Conservation (phyloP, 2,797 vertebrate genomes). For the Valencia hispanica region DNA sequence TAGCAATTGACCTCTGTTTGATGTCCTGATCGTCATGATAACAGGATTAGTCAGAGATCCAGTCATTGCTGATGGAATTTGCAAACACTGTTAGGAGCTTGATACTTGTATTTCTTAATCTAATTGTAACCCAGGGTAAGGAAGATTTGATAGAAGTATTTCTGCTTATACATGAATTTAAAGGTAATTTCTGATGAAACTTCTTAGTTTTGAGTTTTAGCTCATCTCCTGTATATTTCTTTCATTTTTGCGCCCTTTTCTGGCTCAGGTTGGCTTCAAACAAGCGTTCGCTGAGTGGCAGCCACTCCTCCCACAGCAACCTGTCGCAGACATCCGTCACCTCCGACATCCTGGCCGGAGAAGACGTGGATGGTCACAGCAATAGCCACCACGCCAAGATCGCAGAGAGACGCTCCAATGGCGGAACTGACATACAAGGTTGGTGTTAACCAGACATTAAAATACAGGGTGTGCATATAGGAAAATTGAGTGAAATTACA, state of each 20-base stretch:
- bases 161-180: background rate
- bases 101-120: background rate
- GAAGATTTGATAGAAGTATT: background rate
- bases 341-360: slow-evolving; percentile 84
- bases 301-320: slow-evolving; percentile 84
- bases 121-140: background rate
- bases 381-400: slow-evolving; percentile 81
- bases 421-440: slow-evolving; percentile 90
- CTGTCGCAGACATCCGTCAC: slow-evolving; percentile 82
- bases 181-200: background rate
- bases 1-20: slow-evolving; percentile 28
- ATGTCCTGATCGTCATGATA: slow-evolving; percentile 29
- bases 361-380: slow-evolving; percentile 85
- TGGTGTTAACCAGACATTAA: background rate
- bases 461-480: background rate
- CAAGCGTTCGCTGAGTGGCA: slow-evolving; percentile 81
- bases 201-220: background rate
- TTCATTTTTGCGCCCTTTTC: slow-evolving; percentile 3
- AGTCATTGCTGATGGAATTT: slow-evolving; percentile 14
- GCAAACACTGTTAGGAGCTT: background rate
- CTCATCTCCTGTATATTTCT: background rate
- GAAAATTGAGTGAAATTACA: no score
- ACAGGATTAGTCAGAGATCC: slow-evolving; percentile 1
- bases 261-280: slow-evolving; percentile 79
- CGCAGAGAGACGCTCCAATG: slow-evolving; percentile 88